These are phyloP conservation scores for Leptonema lineaticorne DNA, from an alignment of 1,140 invertebrate genomes.

Conservation along the genomic window DNA sequence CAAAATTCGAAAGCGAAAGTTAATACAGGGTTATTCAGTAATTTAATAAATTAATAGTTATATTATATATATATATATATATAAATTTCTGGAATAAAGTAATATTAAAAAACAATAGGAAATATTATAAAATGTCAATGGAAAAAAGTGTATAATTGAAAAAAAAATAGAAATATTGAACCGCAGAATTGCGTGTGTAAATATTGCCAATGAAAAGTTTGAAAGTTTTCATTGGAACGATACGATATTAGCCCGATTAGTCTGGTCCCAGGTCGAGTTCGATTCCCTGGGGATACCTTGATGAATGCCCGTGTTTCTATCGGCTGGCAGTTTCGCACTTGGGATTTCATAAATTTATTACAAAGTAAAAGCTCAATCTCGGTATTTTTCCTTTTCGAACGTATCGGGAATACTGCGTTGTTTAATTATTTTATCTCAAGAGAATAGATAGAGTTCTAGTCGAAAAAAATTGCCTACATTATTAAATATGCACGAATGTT, in stretches of 20 bases:
- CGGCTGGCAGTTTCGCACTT: neutral
- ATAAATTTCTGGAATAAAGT: too few species aligned
- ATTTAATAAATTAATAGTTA: too few species aligned
- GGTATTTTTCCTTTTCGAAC: neutral
- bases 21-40: too few species aligned
- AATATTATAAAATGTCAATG: too few species aligned
- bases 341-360: slow-evolving; percentile 6
- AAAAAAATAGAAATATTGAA: too few species aligned
- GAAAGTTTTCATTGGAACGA: neutral
- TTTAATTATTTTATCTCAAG: neutral
- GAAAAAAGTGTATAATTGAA: too few species aligned
- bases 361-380: neutral
- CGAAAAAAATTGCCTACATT: neutral
- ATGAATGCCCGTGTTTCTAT: neutral
- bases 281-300: neutral
- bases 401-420: neutral
- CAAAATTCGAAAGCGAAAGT: too few species aligned
- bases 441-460: neutral
- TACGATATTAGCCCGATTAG: neutral
- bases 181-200: too few species aligned
- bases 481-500: neutral
- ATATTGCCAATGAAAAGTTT: too few species aligned
- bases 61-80: too few species aligned
- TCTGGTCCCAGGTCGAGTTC: neutral
- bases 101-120: too few species aligned